Percentiles rank a stretch among this genome's conserved stretches.
Evolutionary conservation across 2,797 vertebrate genomes (phyloP).

Genomic region (Helostoma temminkii): DNA sequence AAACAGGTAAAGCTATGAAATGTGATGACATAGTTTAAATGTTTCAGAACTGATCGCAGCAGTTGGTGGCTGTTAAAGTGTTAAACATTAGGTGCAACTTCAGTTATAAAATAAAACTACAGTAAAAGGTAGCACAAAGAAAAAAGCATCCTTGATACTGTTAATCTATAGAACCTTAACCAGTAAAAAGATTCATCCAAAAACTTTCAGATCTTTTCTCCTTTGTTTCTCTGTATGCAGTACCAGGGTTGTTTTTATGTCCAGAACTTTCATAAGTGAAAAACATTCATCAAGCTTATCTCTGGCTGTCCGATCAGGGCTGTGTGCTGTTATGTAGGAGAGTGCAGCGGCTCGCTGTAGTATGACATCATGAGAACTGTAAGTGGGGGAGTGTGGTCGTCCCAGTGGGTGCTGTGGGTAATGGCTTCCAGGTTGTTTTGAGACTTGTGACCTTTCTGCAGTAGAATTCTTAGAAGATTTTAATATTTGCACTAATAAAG

Average conservation of each 20-base stretch:
- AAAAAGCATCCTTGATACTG: background rate
- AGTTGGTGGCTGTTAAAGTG: background rate
- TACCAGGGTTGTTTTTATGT: conserved; percentile 12
- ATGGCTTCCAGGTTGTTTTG: conserved; percentile 77
- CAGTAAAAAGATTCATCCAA: background rate
- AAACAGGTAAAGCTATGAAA: background rate
- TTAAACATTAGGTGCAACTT: background rate
- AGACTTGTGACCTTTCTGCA: conserved; percentile 26
- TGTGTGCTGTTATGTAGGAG: conserved; percentile 55
- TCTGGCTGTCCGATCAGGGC: conserved; percentile 40
- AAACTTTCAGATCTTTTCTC: background rate
- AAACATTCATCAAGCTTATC: conserved; percentile 71
- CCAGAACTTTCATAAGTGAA: conserved; percentile 23
- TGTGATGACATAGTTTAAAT: background rate
- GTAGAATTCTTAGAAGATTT: too few relatives aligned
- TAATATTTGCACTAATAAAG: too few relatives aligned
- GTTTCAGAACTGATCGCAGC: background rate
- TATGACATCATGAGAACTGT: conserved; percentile 83
- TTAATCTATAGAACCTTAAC: background rate
- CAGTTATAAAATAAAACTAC: background rate
- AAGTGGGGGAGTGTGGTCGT: conserved; percentile 51
- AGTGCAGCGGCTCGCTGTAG: conserved; percentile 43
- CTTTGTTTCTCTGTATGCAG: background rate
- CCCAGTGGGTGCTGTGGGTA: conserved; percentile 61
- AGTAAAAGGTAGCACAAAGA: background rate